Percentiles rank a stretch among this genome's conserved stretches.
Evolutionary conservation across 1,140 invertebrate genomes (phyloP).

Genomic region (Rhyacophila brunnea): DNA sequence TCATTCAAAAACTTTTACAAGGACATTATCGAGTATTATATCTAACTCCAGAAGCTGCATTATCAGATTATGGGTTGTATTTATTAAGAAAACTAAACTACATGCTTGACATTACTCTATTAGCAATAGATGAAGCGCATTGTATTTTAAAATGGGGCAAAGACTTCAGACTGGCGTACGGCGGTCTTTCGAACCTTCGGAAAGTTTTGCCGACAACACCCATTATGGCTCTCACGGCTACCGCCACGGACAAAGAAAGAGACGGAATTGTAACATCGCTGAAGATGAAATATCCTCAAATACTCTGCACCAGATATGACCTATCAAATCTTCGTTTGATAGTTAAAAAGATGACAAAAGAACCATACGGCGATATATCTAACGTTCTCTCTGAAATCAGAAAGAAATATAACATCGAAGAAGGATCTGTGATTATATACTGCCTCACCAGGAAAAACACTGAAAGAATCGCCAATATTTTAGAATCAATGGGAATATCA

Average conservation of each 20-base stretch:
- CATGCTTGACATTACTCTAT: slow-evolving; percentile 53
- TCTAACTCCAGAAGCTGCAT: slow-evolving; percentile 65
- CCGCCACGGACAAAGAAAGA: slow-evolving; percentile 65
- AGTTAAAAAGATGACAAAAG: slow-evolving; percentile 50
- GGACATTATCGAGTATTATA: slow-evolving; percentile 64
- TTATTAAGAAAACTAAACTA: neutral
- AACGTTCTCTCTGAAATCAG: slow-evolving; percentile 35
- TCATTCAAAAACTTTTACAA: slow-evolving; percentile 48
- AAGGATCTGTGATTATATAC: slow-evolving; percentile 71
- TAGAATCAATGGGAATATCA: slow-evolving; percentile 41
- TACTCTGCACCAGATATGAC: slow-evolving; percentile 64
- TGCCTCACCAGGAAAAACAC: slow-evolving; percentile 71
- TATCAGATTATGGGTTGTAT: slow-evolving; percentile 39
- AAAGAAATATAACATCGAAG: slow-evolving; percentile 12
- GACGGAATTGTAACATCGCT: slow-evolving; percentile 50
- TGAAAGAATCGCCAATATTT: slow-evolving; percentile 56
- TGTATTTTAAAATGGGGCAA: slow-evolving; percentile 86
- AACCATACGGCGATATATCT: slow-evolving; percentile 37
- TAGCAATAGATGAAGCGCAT: slow-evolving; percentile 70
- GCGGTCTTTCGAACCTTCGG: slow-evolving; percentile 57
- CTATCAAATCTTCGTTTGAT: slow-evolving; percentile 69
- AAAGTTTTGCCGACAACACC: slow-evolving; percentile 61
- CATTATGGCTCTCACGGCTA: slow-evolving; percentile 74
- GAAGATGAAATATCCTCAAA: slow-evolving; percentile 45
- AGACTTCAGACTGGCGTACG: slow-evolving; percentile 72